Conservation (phyloP, 2,113 vertebrate species). For the Crotalus viridis region DNA sequence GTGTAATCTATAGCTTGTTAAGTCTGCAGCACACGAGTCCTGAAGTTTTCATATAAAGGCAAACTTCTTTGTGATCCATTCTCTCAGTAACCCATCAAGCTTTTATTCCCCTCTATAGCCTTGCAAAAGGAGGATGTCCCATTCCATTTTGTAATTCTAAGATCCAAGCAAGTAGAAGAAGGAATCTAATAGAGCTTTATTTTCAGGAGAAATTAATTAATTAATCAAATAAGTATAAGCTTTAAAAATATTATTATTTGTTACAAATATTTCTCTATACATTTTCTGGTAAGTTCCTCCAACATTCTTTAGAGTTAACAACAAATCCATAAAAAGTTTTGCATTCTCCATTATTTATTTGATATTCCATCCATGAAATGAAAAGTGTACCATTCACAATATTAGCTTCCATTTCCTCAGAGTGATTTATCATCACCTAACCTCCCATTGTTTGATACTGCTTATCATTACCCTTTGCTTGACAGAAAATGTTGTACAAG, state of each 20-base stretch:
- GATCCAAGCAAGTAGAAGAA: not conserved
- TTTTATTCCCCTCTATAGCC: not conserved
- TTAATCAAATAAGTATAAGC: not conserved
- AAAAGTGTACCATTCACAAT: slow-evolving; percentile 1
- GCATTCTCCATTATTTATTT: slow-evolving; percentile 14
- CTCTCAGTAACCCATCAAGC: not conserved
- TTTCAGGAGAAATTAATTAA: not conserved
- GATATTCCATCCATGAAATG: not conserved
- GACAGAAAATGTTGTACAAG: slow-evolving; percentile 36
- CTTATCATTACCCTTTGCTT: slow-evolving; percentile 22
- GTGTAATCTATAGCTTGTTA: not conserved
- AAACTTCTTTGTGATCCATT: not conserved
- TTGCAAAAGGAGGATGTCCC: not conserved
- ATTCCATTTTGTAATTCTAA: not conserved
- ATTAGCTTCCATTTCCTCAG: slow-evolving; percentile 31
- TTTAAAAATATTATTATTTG: not conserved
- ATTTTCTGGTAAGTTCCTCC: slow-evolving; percentile 12
- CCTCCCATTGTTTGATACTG: slow-evolving; percentile 44
- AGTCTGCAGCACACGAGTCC: not conserved
- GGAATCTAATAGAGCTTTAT: not conserved
- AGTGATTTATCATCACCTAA: slow-evolving; percentile 45
- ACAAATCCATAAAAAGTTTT: slow-evolving; percentile 23
- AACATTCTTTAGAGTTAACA: not conserved
- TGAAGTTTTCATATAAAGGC: not conserved
- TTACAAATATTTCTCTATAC: not conserved